A percentile compares a stretch with the other conserved stretches of the same genome.
phyloP scores from a whole-genome alignment of 2,888 invertebrate genomes.

The Serripes groenlandicus region DNA sequence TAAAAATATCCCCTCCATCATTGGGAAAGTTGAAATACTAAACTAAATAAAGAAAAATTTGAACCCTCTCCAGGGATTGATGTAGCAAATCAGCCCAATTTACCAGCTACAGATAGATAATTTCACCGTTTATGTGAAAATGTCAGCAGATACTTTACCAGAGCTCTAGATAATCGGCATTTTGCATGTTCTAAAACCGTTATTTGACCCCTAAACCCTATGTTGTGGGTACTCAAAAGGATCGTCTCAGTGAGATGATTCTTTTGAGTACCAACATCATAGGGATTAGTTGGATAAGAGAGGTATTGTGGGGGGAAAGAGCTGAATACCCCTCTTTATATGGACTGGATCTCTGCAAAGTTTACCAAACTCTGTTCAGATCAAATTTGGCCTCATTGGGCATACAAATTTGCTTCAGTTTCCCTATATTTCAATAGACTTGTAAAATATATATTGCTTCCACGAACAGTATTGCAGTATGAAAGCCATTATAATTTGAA shows the following conservation, averaged over 20 bases:
- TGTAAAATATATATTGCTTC: constrained; percentile 8
- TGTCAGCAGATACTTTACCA: constrained; percentile 8
- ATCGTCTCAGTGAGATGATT: no score
- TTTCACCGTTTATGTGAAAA: constrained; percentile 1
- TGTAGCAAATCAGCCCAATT: constrained; percentile 8
- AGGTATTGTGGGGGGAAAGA: no score
- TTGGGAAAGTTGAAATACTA: not conserved
- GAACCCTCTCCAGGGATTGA: constrained; percentile 3
- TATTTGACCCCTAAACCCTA: no score
- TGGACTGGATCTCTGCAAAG: no score
- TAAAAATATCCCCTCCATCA: not conserved
- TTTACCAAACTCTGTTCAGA: not conserved
- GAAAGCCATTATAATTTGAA: constrained; percentile 1
- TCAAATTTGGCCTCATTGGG: not conserved
- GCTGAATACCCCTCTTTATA: no score
- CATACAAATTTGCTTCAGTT: not conserved
- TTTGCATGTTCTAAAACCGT: no score
- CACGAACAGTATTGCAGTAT: not conserved
- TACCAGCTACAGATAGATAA: not conserved
- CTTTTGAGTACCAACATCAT: no score
- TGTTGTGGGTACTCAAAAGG: no score
- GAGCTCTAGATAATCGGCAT: no score
- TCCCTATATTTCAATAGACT: not conserved
- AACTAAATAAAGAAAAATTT: constrained; percentile 15
- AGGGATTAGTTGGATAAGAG: no score